Evolutionary conservation across 2,797 vertebrate genomes (phyloP).

Genomic region (Eutrigla gurnardus): DNA sequence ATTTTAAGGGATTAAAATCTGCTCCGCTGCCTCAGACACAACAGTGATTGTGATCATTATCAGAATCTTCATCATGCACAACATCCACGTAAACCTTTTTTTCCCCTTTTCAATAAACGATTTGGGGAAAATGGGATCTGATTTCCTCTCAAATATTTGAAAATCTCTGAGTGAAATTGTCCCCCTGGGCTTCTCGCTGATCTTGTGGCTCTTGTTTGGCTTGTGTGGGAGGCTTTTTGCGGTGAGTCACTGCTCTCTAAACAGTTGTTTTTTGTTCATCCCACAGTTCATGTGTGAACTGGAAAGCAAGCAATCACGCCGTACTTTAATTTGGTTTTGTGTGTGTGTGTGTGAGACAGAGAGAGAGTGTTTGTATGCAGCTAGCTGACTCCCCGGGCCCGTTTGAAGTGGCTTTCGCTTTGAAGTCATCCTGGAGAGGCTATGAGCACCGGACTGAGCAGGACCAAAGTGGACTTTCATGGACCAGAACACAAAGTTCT

Average conservation of each 20-base stretch:
- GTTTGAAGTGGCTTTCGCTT: conserved; percentile 84
- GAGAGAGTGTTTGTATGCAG: background rate
- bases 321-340: conserved; percentile 27
- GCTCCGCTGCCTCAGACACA: background rate
- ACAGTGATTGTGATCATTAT: background rate
- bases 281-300: conserved; percentile 26
- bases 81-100: conserved; percentile 5
- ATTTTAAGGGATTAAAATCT: conserved; percentile 12
- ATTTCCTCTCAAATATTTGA: background rate
- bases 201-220: conserved; percentile 55
- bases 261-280: conserved; percentile 25
- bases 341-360: conserved; percentile 1
- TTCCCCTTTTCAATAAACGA: conserved; percentile 6
- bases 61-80: background rate
- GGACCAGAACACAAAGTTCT: conserved; percentile 46
- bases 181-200: conserved; percentile 11
- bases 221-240: conserved; percentile 48
- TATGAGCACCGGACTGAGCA: conserved; percentile 54
- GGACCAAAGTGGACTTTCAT: conserved; percentile 77
- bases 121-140: background rate
- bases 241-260: conserved; percentile 61
- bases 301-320: conserved; percentile 21
- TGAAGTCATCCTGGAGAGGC: conserved; percentile 79
- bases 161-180: background rate
- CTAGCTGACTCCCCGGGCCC: conserved; percentile 49